These are phyloP conservation scores for Luidia sarsii DNA, from an alignment of 53 echinoderm and acorn worm species.

Conservation along the genomic window DNA sequence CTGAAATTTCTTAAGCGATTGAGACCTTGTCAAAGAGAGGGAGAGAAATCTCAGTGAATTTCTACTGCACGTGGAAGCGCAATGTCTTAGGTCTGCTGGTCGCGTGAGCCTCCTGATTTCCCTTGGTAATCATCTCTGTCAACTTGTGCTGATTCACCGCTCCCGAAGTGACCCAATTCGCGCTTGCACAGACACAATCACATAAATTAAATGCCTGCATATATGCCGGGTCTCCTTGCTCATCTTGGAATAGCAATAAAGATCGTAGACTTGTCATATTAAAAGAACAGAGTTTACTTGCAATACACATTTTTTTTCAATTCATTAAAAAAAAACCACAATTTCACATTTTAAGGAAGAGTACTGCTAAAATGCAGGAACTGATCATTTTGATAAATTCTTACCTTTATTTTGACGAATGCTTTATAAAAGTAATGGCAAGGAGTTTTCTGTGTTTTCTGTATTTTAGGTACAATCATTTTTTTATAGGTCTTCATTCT, in stretches of 20 bases:
- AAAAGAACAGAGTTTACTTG: no score
- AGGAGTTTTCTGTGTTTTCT: no score
- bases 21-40: constrained; percentile 18
- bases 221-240: constrained; percentile 43
- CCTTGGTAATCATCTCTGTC: constrained; percentile 55
- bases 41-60: constrained; percentile 32
- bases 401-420: no score
- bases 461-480: no score
- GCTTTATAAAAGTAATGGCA: no score
- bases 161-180: constrained; percentile 58
- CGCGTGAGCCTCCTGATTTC: constrained; percentile 43
- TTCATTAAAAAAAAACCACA: no score
- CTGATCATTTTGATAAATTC: no score
- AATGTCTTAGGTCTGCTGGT: background rate
- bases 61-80: constrained; percentile 6
- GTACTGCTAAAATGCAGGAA: no score
- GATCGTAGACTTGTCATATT: background rate
- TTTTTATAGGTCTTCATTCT: no score
- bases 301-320: no score
- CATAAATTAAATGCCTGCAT: constrained; percentile 56
- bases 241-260: constrained; percentile 12
- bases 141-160: constrained; percentile 56
- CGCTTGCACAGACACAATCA: constrained; percentile 60
- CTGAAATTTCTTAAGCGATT: constrained; percentile 5
- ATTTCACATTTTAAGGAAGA: no score